Percentiles rank a stretch among this genome's conserved stretches.
These are phyloP conservation scores for Melinaea menophilus DNA, from an alignment of 2,888 invertebrate species.

Conservation along the genomic window DNA sequence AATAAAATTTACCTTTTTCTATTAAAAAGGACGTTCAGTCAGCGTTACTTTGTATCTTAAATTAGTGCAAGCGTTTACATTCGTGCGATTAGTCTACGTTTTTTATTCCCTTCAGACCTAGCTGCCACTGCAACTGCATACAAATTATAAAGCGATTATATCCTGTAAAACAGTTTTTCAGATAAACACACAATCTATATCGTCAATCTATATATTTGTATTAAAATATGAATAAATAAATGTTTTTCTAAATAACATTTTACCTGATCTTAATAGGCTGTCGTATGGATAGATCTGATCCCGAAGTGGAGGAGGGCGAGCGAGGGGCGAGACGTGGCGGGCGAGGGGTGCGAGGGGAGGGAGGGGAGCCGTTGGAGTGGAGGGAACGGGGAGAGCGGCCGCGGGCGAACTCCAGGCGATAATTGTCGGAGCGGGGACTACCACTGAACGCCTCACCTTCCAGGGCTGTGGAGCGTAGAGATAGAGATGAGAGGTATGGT, in stretches of 20 bases:
- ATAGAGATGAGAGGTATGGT: background rate
- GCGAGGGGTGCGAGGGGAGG: conserved; percentile 65
- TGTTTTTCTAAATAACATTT: no score
- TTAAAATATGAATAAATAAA: no score
- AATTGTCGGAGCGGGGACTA: conserved; percentile 79
- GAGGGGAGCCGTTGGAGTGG: conserved; percentile 71
- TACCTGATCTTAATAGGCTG: conserved; percentile 70
- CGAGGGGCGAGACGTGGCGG: conserved; percentile 51
- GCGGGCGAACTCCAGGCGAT: conserved; percentile 85
- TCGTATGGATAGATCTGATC: conserved; percentile 64
- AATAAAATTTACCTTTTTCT: background rate
- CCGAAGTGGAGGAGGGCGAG: conserved; percentile 60
- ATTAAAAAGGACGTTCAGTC: background rate
- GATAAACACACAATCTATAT: background rate
- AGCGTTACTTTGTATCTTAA: conserved; percentile 7
- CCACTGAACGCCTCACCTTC: conserved; percentile 66
- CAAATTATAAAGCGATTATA: conserved; percentile 2
- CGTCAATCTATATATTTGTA: no score
- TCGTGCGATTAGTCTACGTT: conserved; percentile 36
- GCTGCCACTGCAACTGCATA: background rate
- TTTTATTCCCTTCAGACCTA: conserved; percentile 2
- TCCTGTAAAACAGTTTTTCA: background rate
- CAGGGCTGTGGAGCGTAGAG: conserved; percentile 36
- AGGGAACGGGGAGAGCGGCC: conserved; percentile 72
- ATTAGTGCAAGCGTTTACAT: conserved; percentile 31